A percentile compares a stretch with the other conserved stretches of the same genome.
These are phyloP conservation scores for Eutolmus rufibarbis DNA, from an alignment of 2,888 invertebrate species.

Conservation along the genomic window DNA sequence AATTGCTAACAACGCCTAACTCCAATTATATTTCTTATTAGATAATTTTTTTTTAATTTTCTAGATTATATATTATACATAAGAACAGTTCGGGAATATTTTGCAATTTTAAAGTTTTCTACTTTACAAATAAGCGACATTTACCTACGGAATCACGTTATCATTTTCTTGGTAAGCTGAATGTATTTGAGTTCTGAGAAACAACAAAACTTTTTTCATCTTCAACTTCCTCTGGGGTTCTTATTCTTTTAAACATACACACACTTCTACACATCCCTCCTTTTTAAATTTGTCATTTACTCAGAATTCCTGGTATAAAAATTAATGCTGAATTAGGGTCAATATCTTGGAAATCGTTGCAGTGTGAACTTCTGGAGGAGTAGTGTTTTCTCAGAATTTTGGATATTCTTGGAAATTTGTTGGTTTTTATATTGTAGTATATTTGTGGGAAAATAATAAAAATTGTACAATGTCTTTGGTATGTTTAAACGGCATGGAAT, in stretches of 20 bases:
- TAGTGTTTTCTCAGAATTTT: background rate
- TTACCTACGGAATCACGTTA: no score
- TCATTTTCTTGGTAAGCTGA: no score
- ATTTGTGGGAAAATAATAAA: background rate
- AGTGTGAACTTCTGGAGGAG: background rate
- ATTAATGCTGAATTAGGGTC: background rate
- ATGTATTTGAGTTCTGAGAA: no score
- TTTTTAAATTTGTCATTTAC: background rate
- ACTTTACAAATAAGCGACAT: no score
- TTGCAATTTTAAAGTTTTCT: no score
- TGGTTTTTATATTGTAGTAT: background rate
- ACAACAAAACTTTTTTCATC: no score
- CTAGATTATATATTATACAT: background rate
- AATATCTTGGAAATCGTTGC: background rate
- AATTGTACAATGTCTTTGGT: background rate
- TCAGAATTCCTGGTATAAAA: background rate
- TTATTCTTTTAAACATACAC: background rate
- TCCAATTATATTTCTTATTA: background rate
- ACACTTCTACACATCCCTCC: background rate
- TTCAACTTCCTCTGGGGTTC: no score
- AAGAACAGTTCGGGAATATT: background rate
- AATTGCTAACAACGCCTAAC: background rate
- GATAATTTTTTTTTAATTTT: background rate
- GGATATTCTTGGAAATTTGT: background rate
- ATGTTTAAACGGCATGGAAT: background rate